A percentile compares a stretch with the other conserved stretches of the same genome.
Evolutionary conservation across 2,797 vertebrate genomes (phyloP).

Genomic region (Acrossocheilus fasciatus): DNA sequence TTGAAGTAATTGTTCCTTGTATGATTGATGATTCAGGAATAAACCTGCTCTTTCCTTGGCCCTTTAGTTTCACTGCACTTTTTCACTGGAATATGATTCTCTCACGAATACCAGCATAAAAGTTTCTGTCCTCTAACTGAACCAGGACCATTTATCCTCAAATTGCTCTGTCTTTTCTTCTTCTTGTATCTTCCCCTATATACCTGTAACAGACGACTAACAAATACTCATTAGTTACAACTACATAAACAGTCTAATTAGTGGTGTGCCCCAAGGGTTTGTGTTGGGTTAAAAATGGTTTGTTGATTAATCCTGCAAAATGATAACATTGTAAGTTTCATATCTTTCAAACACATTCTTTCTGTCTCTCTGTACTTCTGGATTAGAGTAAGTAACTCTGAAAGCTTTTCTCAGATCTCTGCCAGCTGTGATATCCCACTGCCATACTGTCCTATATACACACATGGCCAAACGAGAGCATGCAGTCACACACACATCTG

Average conservation of each 20-base stretch:
- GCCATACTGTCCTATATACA: conserved; percentile 49
- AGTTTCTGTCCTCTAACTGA: conserved; percentile 77
- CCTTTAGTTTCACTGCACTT: conserved; percentile 3
- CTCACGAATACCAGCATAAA: conserved; percentile 85
- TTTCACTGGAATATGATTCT: conserved; percentile 71
- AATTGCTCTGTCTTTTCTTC: conserved; percentile 5
- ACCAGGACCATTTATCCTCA: conserved; percentile 74
- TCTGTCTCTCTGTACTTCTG: conserved; percentile 34
- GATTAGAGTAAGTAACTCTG: conserved; percentile 51
- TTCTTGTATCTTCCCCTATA: neutral
- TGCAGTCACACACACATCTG: conserved; percentile 60
- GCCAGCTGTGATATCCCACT: conserved; percentile 60
- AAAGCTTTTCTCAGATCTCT: conserved; percentile 66
- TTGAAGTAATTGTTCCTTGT: conserved; percentile 40
- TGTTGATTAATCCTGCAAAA: conserved; percentile 75
- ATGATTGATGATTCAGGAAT: conserved; percentile 3
- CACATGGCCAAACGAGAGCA: conserved; percentile 35
- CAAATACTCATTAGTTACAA: conserved; percentile 32
- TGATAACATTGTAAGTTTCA: conserved; percentile 33
- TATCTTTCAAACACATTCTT: conserved; percentile 24
- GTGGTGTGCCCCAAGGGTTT: conserved; percentile 62
- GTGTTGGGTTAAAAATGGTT: conserved; percentile 69
- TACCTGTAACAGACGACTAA: conserved; percentile 36
- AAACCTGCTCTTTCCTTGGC: conserved; percentile 25
- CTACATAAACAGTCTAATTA: neutral